Evolutionary conservation across 2,113 vertebrate genomes (phyloP), one percentile per base, ranked within the genome.

Genomic region (Thalassoma bifasciatum): DNA sequence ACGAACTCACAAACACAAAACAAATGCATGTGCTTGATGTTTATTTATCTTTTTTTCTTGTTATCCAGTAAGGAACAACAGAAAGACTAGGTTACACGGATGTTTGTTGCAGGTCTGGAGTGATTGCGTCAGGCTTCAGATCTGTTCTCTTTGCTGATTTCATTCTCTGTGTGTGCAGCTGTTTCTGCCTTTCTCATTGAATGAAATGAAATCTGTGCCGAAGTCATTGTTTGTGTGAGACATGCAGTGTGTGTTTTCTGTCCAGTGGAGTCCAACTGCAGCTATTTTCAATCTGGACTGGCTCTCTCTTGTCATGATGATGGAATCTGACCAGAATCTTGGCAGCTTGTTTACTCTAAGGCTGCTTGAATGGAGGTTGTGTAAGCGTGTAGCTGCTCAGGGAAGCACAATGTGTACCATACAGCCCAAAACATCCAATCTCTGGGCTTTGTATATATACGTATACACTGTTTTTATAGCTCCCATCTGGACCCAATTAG

Each of bases 101-200:
- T 82, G 78, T 83, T 83, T 52, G 11, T 50, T 66, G 62, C 51
- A 17, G 1, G 23, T 34, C 73, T 42, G 75, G 72, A 73, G 73
- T 54, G 62, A 81, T 79, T 76, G 44, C 61, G 0, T 19, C 54
- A 54, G 78, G 74, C 67, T 63, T 71, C 19, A 52, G 83, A 81
- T 88, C 69, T 1, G 49, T 34, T 79, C 30, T 8, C 24, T 60
- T 42, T 10, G 12, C 47, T 78, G 75, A 72, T 68, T 76, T 86
- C 68, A 75, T 69, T 67, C 54, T 64, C 8, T 42, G 36, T 30
- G 7, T 37, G 7, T 58, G 72, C 84, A 82, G 76, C 88, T 80
- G 77, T 64, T 87, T 74, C 38, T 44, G 17, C 36, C 63, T 84
- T 88, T 65, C 65, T 72, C 75, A 58, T 10, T 50, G 59, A 69